Conservation (phyloP, 2,888 invertebrate species). For the Stenolophus ochropezus region DNA sequence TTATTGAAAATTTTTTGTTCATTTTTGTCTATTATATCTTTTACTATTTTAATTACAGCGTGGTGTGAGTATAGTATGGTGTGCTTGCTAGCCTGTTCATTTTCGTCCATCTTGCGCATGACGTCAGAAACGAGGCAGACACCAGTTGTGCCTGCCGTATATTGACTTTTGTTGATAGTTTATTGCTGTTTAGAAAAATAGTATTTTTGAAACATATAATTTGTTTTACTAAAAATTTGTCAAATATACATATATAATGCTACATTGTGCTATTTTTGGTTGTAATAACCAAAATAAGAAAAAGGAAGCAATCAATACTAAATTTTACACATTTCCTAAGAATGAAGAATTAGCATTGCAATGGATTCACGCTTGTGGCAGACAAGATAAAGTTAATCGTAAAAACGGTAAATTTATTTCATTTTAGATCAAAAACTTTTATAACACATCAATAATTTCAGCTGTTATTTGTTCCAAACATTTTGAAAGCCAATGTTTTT, state of each 20-base stretch:
- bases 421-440: slow-evolving; percentile 1
- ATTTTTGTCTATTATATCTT: too few species aligned
- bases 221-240: neutral
- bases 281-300: slow-evolving; percentile 7
- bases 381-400: slow-evolving; percentile 3
- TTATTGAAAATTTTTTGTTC: too few species aligned
- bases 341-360: slow-evolving; percentile 7
- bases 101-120: slow-evolving; percentile 38
- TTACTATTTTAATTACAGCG: too few species aligned
- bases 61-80: slow-evolving; percentile 48
- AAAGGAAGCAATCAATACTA: neutral
- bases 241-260: neutral
- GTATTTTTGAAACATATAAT: neutral
- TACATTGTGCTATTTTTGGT: neutral
- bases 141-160: neutral
- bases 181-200: neutral
- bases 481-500: neutral
- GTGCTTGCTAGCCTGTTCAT: slow-evolving; percentile 39
- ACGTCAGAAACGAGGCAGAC: slow-evolving; percentile 51
- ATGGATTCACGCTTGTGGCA: neutral
- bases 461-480: slow-evolving; percentile 5
- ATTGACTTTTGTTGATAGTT: neutral
- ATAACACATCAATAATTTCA: slow-evolving; percentile 4
- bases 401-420: neutral
- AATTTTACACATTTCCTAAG: neutral